Conservation (phyloP, 1,140 invertebrate genomes). For the Monomorium pharaonis region DNA sequence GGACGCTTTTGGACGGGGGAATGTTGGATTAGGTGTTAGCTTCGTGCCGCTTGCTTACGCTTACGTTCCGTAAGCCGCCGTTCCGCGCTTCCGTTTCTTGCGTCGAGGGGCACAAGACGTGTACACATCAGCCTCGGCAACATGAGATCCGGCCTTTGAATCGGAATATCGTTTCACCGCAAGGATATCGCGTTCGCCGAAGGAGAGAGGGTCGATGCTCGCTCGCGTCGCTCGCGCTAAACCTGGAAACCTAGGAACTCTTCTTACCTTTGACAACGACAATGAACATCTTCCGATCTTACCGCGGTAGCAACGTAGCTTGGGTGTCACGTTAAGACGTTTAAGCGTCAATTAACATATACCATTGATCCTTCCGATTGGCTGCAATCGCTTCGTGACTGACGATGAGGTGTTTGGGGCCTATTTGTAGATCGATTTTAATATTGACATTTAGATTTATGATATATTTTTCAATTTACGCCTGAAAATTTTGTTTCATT, state of each 20-base stretch:
- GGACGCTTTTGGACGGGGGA: conserved; percentile 46
- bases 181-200: conserved; percentile 55
- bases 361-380: too few relatives aligned
- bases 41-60: conserved; percentile 50
- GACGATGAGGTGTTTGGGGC: too few relatives aligned
- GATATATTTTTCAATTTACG: background rate
- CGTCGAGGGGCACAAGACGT: background rate
- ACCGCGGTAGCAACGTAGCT: background rate
- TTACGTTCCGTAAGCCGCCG: background rate
- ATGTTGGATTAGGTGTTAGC: conserved; percentile 65
- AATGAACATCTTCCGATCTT: background rate
- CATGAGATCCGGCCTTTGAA: conserved; percentile 51
- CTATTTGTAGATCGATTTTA: too few relatives aligned
- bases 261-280: background rate
- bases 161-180: conserved; percentile 62
- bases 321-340: background rate
- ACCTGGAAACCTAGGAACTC: too few relatives aligned
- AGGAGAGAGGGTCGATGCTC: background rate
- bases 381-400: too few relatives aligned
- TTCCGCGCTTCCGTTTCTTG: conserved; percentile 61
- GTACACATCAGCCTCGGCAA: conserved; percentile 23
- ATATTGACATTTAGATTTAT: background rate
- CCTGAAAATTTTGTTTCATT: background rate
- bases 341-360: too few relatives aligned
- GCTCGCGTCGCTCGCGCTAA: background rate